phyloP scores from a whole-genome alignment of 1,140 invertebrate species.

The Apocrypta bakeri region DNA sequence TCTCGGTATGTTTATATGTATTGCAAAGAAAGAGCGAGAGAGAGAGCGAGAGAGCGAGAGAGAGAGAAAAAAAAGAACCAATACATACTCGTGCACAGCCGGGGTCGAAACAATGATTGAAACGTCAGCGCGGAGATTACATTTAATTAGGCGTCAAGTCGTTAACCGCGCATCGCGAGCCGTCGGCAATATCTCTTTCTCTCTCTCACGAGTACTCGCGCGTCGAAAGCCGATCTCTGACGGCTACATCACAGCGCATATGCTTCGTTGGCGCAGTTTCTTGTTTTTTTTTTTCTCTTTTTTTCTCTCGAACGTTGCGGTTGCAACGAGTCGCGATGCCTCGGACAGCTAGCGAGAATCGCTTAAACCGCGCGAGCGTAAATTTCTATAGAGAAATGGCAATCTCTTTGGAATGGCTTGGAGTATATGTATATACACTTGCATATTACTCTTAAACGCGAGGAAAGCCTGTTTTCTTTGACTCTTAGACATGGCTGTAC shows the following conservation, averaged over 20 bases:
- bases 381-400: slow-evolving; percentile 13
- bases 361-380: neutral
- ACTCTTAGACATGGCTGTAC: neutral
- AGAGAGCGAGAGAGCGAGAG: neutral
- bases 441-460: no score
- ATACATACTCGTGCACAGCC: slow-evolving; percentile 29
- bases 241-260: slow-evolving; percentile 34
- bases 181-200: slow-evolving; percentile 56
- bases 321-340: no score
- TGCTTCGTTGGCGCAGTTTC: neutral
- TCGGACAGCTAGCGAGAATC: neutral
- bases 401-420: neutral
- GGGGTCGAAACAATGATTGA: slow-evolving; percentile 61
- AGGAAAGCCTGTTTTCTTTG: no score
- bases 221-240: slow-evolving; percentile 53
- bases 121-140: slow-evolving; percentile 58
- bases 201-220: slow-evolving; percentile 7
- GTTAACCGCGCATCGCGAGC: slow-evolving; percentile 55
- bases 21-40: neutral
- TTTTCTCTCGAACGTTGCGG: no score
- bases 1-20: no score
- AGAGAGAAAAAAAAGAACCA: no score
- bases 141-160: slow-evolving; percentile 60
- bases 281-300: neutral
- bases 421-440: no score